These are phyloP conservation scores for Furcifer pardalis DNA, from an alignment of 2,797 vertebrate species.

Conservation along the genomic window DNA sequence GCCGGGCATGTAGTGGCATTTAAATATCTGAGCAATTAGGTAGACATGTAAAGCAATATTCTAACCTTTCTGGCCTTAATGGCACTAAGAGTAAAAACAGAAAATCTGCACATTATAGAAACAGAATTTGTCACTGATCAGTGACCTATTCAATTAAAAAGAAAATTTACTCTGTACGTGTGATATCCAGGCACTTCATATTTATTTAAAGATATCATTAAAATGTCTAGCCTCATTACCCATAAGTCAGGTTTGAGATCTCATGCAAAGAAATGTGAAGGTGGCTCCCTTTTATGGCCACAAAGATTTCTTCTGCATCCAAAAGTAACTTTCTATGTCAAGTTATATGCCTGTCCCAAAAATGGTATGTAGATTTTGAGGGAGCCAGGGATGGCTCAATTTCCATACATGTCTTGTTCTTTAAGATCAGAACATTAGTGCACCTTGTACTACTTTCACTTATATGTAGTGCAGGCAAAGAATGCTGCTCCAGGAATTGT, in stretches of 20 bases:
- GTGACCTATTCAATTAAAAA: slow-evolving; percentile 32
- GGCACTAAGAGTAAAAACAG: neutral
- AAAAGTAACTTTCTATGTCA: neutral
- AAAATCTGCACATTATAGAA: neutral
- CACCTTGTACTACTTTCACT: too few relatives aligned
- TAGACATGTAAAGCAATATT: neutral
- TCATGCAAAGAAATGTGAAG: neutral
- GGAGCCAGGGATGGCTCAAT: neutral
- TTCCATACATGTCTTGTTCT: neutral
- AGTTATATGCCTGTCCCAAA: too few relatives aligned
- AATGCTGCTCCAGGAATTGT: too few relatives aligned
- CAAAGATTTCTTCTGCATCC: neutral
- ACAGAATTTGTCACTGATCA: neutral
- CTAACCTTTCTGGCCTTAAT: neutral
- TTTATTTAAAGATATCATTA: slow-evolving; percentile 18
- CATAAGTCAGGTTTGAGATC: neutral
- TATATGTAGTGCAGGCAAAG: too few relatives aligned
- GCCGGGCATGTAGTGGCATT: neutral
- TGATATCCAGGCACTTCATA: neutral
- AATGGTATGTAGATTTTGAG: neutral
- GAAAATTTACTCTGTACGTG: slow-evolving; percentile 4
- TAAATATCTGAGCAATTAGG: slow-evolving; percentile 3
- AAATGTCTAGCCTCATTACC: neutral
- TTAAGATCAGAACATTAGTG: neutral
- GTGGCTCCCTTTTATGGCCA: neutral